Evolutionary conservation across 1,140 invertebrate species (phyloP).

Genomic region (Himalopsyche phryganea): DNA sequence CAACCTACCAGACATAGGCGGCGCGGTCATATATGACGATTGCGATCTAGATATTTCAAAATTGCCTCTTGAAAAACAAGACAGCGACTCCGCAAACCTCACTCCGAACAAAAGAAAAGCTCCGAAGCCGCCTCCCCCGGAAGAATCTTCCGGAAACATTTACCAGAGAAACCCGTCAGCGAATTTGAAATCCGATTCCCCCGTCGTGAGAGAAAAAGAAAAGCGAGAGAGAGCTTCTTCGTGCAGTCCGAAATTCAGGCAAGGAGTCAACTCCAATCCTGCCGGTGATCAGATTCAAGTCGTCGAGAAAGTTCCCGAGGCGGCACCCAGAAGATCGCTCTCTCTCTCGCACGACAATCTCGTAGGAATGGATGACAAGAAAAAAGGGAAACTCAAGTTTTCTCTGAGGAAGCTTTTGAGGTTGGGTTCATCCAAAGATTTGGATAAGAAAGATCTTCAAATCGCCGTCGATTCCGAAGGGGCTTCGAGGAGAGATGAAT

Average conservation of each 20-base stretch:
- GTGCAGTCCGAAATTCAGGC: conserved; percentile 61
- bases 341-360: conserved; percentile 72
- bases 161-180: conserved; percentile 59
- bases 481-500: conserved; percentile 55
- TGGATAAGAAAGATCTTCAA: conserved; percentile 54
- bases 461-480: conserved; percentile 42
- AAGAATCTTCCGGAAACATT: conserved; percentile 50
- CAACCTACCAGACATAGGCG: conserved; percentile 8
- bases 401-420: conserved; percentile 80
- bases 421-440: conserved; percentile 68
- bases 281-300: conserved; percentile 30
- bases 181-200: conserved; percentile 59
- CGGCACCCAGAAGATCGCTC: conserved; percentile 62
- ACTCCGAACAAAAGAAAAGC: conserved; percentile 57
- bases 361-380: conserved; percentile 57
- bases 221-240: conserved; percentile 66
- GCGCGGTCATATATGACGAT: conserved; percentile 13
- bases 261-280: conserved; percentile 39
- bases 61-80: conserved; percentile 51
- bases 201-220: conserved; percentile 70
- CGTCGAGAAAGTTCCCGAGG: conserved; percentile 51
- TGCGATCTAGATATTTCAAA: conserved; percentile 35
- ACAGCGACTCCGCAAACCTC: conserved; percentile 50
- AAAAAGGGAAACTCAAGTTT: conserved; percentile 68
- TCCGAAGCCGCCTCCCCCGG: conserved; percentile 57